Percentiles rank a stretch among this genome's conserved stretches.
phyloP scores from a whole-genome alignment of 1,140 invertebrate genomes.

The Drosophila ananassae region DNA sequence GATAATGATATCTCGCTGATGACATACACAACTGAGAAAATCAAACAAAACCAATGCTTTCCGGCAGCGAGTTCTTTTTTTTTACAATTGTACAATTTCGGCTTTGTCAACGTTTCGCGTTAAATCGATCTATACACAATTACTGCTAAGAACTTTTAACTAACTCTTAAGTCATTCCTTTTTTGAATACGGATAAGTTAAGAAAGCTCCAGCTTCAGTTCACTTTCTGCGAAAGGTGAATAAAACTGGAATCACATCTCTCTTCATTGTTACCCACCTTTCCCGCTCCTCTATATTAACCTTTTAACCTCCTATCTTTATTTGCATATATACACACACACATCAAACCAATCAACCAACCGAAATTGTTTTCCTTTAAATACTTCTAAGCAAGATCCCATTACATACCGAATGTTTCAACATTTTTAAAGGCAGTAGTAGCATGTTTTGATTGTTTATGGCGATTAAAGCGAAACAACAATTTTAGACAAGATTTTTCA shows the following conservation, averaged over 20 bases:
- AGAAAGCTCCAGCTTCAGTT: constrained; percentile 50
- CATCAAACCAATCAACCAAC: background rate
- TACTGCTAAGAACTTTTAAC: constrained; percentile 76
- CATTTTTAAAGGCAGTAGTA: constrained; percentile 37
- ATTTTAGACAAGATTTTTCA: constrained; percentile 45
- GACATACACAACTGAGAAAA: constrained; percentile 21
- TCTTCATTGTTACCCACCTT: constrained; percentile 43
- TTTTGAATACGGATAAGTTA: constrained; percentile 62
- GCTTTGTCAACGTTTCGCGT: constrained; percentile 47
- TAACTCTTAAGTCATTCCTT: constrained; percentile 81
- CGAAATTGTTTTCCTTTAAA: constrained; percentile 32
- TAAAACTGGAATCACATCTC: constrained; percentile 14
- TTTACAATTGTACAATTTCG: constrained; percentile 22
- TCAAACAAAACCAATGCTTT: constrained; percentile 12
- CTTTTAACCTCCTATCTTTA: background rate
- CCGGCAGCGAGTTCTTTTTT: constrained; percentile 13
- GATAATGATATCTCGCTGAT: constrained; percentile 35
- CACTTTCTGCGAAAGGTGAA: constrained; percentile 9
- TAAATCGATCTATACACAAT: constrained; percentile 47
- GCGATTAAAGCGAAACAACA: constrained; percentile 30
- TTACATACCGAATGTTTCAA: constrained; percentile 11
- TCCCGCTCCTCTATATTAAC: background rate
- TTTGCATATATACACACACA: background rate
- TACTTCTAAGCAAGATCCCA: constrained; percentile 35
- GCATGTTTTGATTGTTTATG: constrained; percentile 41